Evolutionary conservation across 2,888 invertebrate genomes (phyloP).

Genomic region (Hyles lineata): DNA sequence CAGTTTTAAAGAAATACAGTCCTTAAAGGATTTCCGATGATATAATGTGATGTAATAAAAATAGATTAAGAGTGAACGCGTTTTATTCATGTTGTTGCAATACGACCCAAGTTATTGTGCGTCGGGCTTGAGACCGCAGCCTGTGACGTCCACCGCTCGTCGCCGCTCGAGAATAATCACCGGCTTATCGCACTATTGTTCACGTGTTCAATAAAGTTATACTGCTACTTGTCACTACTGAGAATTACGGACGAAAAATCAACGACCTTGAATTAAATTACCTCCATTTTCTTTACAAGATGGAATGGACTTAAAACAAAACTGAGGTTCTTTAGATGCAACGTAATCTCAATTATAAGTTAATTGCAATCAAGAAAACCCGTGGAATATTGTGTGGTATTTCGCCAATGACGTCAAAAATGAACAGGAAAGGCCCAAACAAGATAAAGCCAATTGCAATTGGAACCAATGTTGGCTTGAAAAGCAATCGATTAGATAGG

Average conservation of each 20-base stretch:
- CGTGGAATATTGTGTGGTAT: too few species aligned
- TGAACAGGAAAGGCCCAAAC: not conserved
- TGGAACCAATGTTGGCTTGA: not conserved
- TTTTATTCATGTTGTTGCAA: not conserved
- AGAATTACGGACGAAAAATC: not conserved
- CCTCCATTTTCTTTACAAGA: not conserved
- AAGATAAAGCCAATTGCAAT: not conserved
- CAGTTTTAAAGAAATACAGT: too few species aligned
- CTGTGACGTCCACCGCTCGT: not conserved
- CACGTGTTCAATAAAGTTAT: conserved; percentile 6
- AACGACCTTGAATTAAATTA: not conserved
- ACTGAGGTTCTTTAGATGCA: too few species aligned
- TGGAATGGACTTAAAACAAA: not conserved
- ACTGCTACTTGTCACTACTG: not conserved
- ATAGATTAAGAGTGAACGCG: not conserved
- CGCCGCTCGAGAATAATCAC: conserved; percentile 1
- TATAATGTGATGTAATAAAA: not conserved
- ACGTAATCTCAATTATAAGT: too few species aligned
- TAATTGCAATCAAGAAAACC: too few species aligned
- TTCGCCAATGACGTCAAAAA: too few species aligned
- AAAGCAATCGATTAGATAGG: not conserved
- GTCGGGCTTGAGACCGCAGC: not conserved
- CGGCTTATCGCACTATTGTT: conserved; percentile 2
- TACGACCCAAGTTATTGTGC: not conserved
- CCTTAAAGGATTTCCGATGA: too few species aligned